Base-by-base conservation (phyloP, 2,797 vertebrate genomes). In the Pseudotriccus pelzelni region DNA sequence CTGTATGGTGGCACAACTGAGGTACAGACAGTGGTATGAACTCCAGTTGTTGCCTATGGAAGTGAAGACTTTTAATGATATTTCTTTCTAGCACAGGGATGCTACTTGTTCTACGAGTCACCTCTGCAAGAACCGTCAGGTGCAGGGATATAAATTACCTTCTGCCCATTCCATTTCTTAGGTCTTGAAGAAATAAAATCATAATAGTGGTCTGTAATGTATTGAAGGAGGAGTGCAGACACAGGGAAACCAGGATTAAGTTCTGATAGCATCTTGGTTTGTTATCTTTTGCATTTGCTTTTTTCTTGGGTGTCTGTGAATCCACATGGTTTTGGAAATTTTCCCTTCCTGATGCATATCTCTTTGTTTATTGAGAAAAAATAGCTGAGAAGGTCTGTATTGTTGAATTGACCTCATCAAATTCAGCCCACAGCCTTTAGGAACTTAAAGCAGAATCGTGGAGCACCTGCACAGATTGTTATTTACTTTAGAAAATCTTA, bases 381-480 rank as follows among this genome's bases (percentile, higher is more conserved):
- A 0, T 43, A 93, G 25, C 21, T 30, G 28, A 63, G 59, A 69
- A 59, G 63, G 39, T 67, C 63, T 25, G 6, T 84, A 22, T 59
- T 55, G 46, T 66, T 90, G 90, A 94, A 95, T 53, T 80, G 67
- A 91, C 89, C 79, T 84, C 69, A 93, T 88, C 87, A 84, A 68
- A 90, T 94, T 92, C 84, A 90, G 79, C 34, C 47, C 84, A 74
- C 64, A 47, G 75, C 69, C 46, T 63, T 82, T n/a, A 91, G 77
- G 55, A 93, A 95, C 73, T 80, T 87, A 81, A 87, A 93, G 1
- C 19, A 72, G 46, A 94, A 70, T 43, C 28, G 9, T 70, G 81
- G 63, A 82, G 83, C 69, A 91, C 63, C 70, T 47, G 90, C 90
- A 92, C 78, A 41, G 69, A 72, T 86, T 84, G 69, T 93, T 87